Evolutionary conservation across 2,797 vertebrate genomes (phyloP), one percentile per base, ranked within the genome.

Genomic region (Eulemur mongoz): DNA sequence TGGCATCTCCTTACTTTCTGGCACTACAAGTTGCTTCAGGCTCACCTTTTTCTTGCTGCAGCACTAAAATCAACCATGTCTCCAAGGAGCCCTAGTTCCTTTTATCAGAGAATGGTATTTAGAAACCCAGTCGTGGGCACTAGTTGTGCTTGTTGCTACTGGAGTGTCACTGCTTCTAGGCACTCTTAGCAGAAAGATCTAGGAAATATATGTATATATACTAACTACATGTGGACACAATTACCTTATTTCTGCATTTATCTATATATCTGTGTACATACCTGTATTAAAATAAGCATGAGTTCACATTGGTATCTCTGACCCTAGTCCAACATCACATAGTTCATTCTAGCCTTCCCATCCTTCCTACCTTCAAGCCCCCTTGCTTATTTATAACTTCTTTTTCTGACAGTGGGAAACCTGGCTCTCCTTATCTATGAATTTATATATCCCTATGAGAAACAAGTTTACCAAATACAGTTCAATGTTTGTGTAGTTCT

Each of bases 341-440:
- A 9, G 23, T 69, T 75, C 50, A 54, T 59, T 86, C n/a, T 38
- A 89, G 69, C 50, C 54, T 79, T 75, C 45, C 20, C 25, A 50
- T n/a, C 61, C 38, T 48, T 48, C 50, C 48, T n/a, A 48, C 40
- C 50, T 5, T 45, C 48, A 52, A 7, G 9, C 32, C 15, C 30
- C 7, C 59, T 52, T 87, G 67, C 50, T 81, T 67, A 32, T 91
- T 86, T 35, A 43, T 76, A 75, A 35, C 73, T 59, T 59, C 43
- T 67, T 89, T 59, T 83, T 93, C 91, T 95, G 59, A 75, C 43
- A 61, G 48, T 85, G 57, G 73, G n/a, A 85, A 92, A 78, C 32
- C 32, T 85, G 50, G 27, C 30, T 93, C 32, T 76, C 32, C 35
- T 59, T 80, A 59, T 32, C 79, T 84, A 7, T 91, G 61, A 87